Evolutionary conservation across 2,113 vertebrate genomes (phyloP), one percentile per base, ranked within the genome.

Genomic region (Bungarus multicinctus): DNA sequence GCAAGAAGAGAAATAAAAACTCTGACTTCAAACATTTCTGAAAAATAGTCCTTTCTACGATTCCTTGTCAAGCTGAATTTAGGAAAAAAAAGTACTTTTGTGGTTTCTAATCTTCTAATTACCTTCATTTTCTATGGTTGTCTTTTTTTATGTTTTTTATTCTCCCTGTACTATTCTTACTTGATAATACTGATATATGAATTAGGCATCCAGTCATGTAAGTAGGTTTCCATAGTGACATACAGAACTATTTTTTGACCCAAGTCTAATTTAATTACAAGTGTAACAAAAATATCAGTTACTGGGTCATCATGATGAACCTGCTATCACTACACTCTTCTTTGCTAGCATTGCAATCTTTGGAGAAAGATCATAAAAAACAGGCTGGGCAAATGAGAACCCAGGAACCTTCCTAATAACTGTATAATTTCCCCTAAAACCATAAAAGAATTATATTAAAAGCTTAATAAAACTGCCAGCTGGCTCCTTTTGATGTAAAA

Each of bases 401-500:
- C 93, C 90, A 90, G 95, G 95, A 96, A 96, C 95, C 25, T 96
- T 94, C 94, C 93, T 95, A 96, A 94, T 95, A 95, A 97, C 94
- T 90, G 52, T 93, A 88, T 93, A 95, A 95, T 95, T 97, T 90
- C 93, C 93, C 92, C 34, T 92, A 94, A 93, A 60, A 94, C 91
- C 93, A 91, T 95, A 92, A 96, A 96, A 96, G 94, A 94, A 27
- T 87, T 95, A 92, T 96, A 95, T 95, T 95, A 87, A 95, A 95
- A 95, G 93, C 92, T 94, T 0, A 11, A 93, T 92, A 91, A 96
- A 97, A 95, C 88, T 95, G 85, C 94, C 94, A 96, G 93, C 97
- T 96, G 97, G 94, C 58, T 96, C 93, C 45, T 94, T 96, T 95
- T 97, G 97, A 98, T 96, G 91, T 94, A 97, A 97, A 98, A 95